Evolutionary conservation across 2,113 vertebrate genomes (phyloP).

Genomic region (Strigops habroptila): DNA sequence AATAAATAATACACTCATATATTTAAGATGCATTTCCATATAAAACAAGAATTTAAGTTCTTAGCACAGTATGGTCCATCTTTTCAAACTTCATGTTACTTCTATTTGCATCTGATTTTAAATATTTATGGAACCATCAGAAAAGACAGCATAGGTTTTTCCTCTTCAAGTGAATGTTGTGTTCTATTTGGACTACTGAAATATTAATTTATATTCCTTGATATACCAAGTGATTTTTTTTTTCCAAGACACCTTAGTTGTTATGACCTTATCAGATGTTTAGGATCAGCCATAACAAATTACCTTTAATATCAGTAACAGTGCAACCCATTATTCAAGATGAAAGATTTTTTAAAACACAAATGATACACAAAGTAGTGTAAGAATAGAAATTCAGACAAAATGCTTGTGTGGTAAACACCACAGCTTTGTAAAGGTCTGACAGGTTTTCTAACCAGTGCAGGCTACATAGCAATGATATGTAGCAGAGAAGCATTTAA

Average conservation of each 20-base stretch:
- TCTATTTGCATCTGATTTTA: background rate
- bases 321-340: background rate
- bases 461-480: rapidly evolving
- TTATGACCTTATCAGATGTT: background rate
- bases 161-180: background rate
- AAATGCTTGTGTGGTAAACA: background rate
- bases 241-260: background rate
- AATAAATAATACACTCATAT: background rate
- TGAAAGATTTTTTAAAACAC: background rate
- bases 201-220: background rate
- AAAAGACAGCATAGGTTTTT: background rate
- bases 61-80: background rate
- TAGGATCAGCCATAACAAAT: background rate
- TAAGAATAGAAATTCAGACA: background rate
- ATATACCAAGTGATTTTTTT: background rate
- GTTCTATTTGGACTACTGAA: background rate
- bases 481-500: background rate
- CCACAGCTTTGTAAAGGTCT: background rate
- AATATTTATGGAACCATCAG: background rate
- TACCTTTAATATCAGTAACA: background rate
- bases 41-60: background rate
- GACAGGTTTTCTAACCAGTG: background rate
- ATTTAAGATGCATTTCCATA: background rate
- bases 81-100: background rate
- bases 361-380: background rate